Percentiles rank a stretch among this genome's conserved stretches.
Conservation (phyloP, 1,140 invertebrate genomes). For the Euglossa dilemma region DNA sequence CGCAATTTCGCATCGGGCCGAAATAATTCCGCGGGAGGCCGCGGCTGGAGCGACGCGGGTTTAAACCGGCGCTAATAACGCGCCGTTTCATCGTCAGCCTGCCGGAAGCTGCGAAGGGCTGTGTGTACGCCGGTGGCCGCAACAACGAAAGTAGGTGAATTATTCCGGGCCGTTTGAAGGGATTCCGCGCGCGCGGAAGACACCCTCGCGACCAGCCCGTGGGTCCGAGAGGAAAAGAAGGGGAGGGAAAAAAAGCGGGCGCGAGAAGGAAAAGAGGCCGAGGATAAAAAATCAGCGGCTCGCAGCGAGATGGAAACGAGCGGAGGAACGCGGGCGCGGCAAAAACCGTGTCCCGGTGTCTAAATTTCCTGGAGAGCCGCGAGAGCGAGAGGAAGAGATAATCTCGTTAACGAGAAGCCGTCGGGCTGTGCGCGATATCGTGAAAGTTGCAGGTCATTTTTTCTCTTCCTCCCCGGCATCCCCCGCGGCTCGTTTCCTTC, state of each 20-base stretch:
- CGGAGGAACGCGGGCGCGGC: not conserved
- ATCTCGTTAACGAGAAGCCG: conserved; percentile 67
- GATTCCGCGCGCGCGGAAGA: conserved; percentile 28
- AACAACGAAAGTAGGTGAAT: conserved; percentile 45
- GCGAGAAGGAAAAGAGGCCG: not conserved
- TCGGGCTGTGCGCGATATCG: conserved; percentile 6
- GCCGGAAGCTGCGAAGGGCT: not conserved
- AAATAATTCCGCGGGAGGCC: conserved; percentile 12
- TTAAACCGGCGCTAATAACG: conserved; percentile 14
- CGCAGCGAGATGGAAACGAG: not conserved
- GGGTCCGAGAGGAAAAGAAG: not conserved
- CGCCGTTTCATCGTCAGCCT: conserved; percentile 5
- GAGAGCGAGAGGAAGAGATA: conserved; percentile 54
- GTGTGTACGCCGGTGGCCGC: not conserved
- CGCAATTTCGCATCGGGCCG: not conserved
- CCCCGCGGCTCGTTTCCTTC: not conserved
- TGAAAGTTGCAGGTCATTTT: conserved; percentile 11
- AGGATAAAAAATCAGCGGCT: not conserved
- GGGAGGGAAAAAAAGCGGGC: not conserved
- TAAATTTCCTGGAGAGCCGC: conserved; percentile 38
- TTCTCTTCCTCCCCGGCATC: conserved; percentile 27
- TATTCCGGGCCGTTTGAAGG: conserved; percentile 44
- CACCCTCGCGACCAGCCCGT: not conserved
- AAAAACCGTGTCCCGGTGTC: conserved; percentile 19
- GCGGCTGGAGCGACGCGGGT: not conserved